These are phyloP conservation scores for Acinonyx jubatus DNA, from an alignment of 2,113 vertebrate genomes.

Conservation along the genomic window DNA sequence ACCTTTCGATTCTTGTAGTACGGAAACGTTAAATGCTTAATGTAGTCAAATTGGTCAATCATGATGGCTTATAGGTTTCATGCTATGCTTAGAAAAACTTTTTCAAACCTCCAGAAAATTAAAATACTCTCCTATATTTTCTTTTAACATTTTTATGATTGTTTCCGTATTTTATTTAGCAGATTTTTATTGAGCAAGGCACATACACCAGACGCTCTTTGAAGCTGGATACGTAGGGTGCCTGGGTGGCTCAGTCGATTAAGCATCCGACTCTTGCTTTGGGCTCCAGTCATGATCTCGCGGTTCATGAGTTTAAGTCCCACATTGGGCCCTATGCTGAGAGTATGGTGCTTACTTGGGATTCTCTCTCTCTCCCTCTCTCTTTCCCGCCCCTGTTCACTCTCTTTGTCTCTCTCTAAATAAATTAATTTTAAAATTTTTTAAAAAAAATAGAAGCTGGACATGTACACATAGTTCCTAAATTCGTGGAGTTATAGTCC, in stretches of 20 bases:
- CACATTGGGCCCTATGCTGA: too few relatives aligned
- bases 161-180: neutral
- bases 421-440: too few relatives aligned
- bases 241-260: too few relatives aligned
- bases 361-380: too few relatives aligned
- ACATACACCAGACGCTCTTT: neutral
- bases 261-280: too few relatives aligned
- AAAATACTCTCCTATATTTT: slow-evolving; percentile 17
- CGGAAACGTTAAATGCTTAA: neutral
- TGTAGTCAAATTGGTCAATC: neutral
- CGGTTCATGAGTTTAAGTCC: too few relatives aligned
- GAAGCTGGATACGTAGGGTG: neutral
- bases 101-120: slow-evolving; percentile 15
- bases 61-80: neutral
- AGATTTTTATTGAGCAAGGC: slow-evolving; percentile 27
- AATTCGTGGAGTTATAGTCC: slow-evolving; percentile 1
- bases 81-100: neutral
- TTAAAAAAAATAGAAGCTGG: neutral
- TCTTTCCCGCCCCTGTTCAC: too few relatives aligned
- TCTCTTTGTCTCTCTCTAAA: too few relatives aligned
- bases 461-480: neutral
- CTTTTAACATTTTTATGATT: neutral
- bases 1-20: neutral
- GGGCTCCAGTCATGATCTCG: too few relatives aligned
- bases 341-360: too few relatives aligned